A percentile compares a stretch with the other conserved stretches of the same genome.
Evolutionary conservation across 1,140 invertebrate genomes (phyloP).

Genomic region (Drusus annulatus): DNA sequence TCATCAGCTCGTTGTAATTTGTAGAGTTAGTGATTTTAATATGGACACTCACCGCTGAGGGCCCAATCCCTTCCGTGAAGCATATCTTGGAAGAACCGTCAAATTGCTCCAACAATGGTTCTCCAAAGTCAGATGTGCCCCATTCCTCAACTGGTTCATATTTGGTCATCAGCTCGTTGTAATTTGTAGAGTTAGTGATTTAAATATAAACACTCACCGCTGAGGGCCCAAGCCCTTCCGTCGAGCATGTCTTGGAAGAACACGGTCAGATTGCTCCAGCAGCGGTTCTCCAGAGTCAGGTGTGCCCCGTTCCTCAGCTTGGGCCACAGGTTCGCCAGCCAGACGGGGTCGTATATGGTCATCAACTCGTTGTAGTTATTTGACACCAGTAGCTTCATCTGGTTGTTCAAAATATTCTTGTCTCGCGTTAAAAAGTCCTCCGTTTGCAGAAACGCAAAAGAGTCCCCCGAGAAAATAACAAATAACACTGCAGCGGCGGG

Average conservation of each 20-base stretch:
- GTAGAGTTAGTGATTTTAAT: too few relatives aligned
- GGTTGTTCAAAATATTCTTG: conserved; percentile 16
- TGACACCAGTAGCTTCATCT: conserved; percentile 50
- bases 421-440: conserved; percentile 1
- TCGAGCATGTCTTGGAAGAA: conserved; percentile 66
- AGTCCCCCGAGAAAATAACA: not conserved
- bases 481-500: not conserved
- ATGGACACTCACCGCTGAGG: too few relatives aligned
- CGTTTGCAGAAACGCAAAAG: not conserved
- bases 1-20: too few relatives aligned
- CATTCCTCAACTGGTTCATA: too few relatives aligned
- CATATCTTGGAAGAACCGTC: too few relatives aligned
- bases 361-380: conserved; percentile 64
- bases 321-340: conserved; percentile 68
- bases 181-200: too few relatives aligned
- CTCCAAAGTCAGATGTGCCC: too few relatives aligned
- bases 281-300: conserved; percentile 62
- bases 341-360: conserved; percentile 67
- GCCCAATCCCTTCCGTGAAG: too few relatives aligned
- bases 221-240: conserved; percentile 67
- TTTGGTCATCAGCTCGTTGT: too few relatives aligned
- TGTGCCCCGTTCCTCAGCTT: conserved; percentile 69
- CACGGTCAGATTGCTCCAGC: conserved; percentile 65
- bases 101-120: too few relatives aligned
- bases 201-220: conserved; percentile 59